These are phyloP conservation scores for Thelaira solivaga DNA, from an alignment of 2,888 invertebrate species.

Conservation along the genomic window DNA sequence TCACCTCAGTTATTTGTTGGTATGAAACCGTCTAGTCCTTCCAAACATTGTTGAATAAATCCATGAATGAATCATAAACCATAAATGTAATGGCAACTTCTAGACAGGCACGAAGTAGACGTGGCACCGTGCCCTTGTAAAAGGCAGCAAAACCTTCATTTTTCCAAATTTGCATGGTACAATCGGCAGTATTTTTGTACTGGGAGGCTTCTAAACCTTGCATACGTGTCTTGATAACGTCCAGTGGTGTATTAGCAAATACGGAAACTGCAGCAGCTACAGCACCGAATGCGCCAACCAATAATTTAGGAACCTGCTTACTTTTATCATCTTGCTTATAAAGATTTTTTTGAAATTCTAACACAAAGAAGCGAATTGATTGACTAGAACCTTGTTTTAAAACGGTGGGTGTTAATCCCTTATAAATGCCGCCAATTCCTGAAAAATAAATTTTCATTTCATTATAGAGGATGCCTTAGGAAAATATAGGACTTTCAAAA, in stretches of 20 bases:
- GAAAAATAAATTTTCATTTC: too few relatives aligned
- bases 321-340: slow-evolving; percentile 91
- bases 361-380: slow-evolving; percentile 97
- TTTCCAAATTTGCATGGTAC: slow-evolving; percentile 92
- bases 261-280: slow-evolving; percentile 96
- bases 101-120: slow-evolving; percentile 95
- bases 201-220: slow-evolving; percentile 98
- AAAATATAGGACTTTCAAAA: not conserved
- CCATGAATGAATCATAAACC: slow-evolving; percentile 99
- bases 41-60: slow-evolving; percentile 95
- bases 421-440: slow-evolving; percentile 89
- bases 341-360: slow-evolving; percentile 96
- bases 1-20: not conserved
- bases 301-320: slow-evolving; percentile 89
- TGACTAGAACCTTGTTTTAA: slow-evolving; percentile 99
- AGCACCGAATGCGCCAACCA: slow-evolving; percentile 95
- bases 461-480: too few relatives aligned
- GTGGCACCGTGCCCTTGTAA: slow-evolving; percentile 99
- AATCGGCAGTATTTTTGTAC: slow-evolving; percentile 96
- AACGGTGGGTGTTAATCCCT: slow-evolving; percentile 96
- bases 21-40: slow-evolving; percentile 59
- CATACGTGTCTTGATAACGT: slow-evolving; percentile 99
- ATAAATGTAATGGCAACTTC: slow-evolving; percentile 99
- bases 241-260: slow-evolving; percentile 98
- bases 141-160: slow-evolving; percentile 96